Base-by-base conservation (phyloP, 2,888 invertebrate species). In the Plebejus anna region DNA sequence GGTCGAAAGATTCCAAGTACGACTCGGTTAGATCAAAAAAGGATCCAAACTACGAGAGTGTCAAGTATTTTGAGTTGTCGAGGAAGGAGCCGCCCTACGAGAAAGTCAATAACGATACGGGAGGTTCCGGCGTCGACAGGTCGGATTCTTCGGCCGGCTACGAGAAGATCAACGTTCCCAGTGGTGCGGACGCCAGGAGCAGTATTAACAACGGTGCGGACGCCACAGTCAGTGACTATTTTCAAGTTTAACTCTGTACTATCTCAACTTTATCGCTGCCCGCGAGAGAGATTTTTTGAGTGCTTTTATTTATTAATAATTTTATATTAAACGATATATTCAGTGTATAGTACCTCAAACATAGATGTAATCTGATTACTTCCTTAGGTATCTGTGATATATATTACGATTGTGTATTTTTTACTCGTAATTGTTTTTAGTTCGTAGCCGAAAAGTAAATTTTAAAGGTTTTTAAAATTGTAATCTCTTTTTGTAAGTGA, bases 1-100 rank as follows among this genome's bases (percentile, higher is more conserved):
- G 91, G 32, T 91, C 90, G 22, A 90, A 85, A 77, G 85, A 83
- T 70, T 91, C 94, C 0, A 95, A 95, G 83, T 95, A 95, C 81
- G 95, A 95, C 80, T 95, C 95, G 22, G 95, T 95, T 0, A 90
- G 90, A 79, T 94, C 94, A 9, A 84, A 89, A 81, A 94, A 94
- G 73, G 96, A 97, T 91, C 97, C 97, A 0, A 97, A 97, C 86
- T 97, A 97, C 83, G 97, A 97, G 86, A 97, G 97, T 80, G 97
- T 97, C 0, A 96, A 96, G 81, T 97, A 97, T 88, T 94, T 96
- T 82, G 96, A 96, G 78, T 85, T 95, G 1, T 83, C 90, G 0
- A 91, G 92, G 42, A 91, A 89, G 78, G 96, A 96, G 75, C 96
- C 96, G 75, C 96, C 96, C 0, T 96, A 96, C 78, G 96, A 96